phyloP scores from a whole-genome alignment of 2,797 vertebrate genomes.

The Melopsittacus undulatus region DNA sequence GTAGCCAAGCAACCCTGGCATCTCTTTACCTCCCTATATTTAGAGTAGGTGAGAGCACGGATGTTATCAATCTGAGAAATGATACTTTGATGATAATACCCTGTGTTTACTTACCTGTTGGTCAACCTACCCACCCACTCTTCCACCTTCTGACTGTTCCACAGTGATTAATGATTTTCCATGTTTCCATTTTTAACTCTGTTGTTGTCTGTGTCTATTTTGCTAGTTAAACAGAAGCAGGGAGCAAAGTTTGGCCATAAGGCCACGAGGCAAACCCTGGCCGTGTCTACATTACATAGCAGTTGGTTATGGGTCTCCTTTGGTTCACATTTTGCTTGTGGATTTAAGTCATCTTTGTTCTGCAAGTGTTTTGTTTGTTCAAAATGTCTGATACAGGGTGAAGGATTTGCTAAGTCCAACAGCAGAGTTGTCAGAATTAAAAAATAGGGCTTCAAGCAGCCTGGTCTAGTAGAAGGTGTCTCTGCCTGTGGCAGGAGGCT shows the following conservation, averaged over 20 bases:
- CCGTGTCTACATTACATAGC: accelerated
- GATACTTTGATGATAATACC: background rate
- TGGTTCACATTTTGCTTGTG: background rate
- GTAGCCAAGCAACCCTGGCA: background rate
- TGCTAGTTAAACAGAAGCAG: background rate
- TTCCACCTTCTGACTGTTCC: background rate
- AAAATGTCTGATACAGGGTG: accelerated
- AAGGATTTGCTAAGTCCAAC: background rate
- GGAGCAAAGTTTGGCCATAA: background rate
- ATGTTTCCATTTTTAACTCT: background rate
- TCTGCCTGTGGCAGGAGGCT: background rate
- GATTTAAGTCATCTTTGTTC: background rate
- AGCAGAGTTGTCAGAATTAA: background rate
- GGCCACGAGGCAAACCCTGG: too few species aligned
- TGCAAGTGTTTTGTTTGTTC: background rate
- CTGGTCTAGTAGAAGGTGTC: accelerated
- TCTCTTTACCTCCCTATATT: background rate
- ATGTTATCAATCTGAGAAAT: background rate
- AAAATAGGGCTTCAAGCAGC: accelerated
- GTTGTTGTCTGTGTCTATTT: background rate
- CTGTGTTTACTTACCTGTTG: slow-evolving; percentile 12
- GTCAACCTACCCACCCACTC: background rate
- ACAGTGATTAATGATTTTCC: background rate
- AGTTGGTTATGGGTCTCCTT: background rate
- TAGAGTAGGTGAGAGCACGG: background rate